phyloP scores from a whole-genome alignment of 2,113 vertebrate genomes.

The Marmota flaviventris region DNA sequence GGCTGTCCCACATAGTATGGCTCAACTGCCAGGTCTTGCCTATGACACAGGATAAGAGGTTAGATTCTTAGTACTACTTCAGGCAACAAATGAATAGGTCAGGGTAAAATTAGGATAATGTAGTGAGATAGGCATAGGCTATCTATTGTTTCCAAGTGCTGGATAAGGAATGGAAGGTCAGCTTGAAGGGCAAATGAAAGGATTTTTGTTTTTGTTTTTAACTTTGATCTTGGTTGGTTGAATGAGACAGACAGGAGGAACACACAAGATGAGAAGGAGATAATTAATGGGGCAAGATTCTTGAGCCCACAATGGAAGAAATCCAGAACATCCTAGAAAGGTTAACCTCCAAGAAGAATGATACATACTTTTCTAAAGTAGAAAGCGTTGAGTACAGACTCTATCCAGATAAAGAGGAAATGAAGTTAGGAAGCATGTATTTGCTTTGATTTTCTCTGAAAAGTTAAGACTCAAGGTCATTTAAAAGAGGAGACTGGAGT shows the following conservation, averaged over 20 bases:
- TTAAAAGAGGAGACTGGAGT: background rate
- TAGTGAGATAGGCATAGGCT: background rate
- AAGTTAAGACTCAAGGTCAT: background rate
- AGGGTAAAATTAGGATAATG: background rate
- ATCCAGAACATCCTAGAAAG: background rate
- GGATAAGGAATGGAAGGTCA: background rate
- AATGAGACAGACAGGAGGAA: background rate
- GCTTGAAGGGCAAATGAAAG: background rate
- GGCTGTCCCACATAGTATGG: background rate
- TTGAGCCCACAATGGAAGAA: background rate
- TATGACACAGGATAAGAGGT: background rate
- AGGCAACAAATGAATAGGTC: background rate
- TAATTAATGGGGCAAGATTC: background rate
- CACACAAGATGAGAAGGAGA: background rate
- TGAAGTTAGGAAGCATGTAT: background rate
- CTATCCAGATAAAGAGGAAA: background rate
- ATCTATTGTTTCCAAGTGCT: background rate
- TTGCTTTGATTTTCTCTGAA: constrained; percentile 7
- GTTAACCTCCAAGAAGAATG: background rate
- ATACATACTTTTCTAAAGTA: background rate
- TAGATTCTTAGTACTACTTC: background rate
- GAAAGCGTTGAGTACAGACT: background rate
- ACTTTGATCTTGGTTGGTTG: constrained; percentile 27
- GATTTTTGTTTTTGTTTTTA: background rate
- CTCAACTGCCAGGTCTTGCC: background rate